Evolutionary conservation across 2,888 invertebrate genomes (phyloP).

Genomic region (Malthinus flaveolus): DNA sequence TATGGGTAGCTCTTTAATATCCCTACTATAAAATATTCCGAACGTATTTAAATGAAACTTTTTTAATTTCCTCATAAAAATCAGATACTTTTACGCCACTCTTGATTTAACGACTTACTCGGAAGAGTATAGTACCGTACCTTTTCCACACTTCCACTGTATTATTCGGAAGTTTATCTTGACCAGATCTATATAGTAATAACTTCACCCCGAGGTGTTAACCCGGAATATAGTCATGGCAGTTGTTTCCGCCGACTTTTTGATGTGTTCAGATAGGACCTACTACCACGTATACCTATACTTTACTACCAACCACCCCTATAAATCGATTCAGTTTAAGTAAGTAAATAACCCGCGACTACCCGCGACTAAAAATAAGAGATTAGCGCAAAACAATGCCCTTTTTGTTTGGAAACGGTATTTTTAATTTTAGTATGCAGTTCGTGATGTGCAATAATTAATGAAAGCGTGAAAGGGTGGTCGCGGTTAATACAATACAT

Average conservation of each 20-base stretch:
- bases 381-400: not conserved
- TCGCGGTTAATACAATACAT: slow-evolving; percentile 43
- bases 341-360: too few species aligned
- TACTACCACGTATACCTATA: slow-evolving; percentile 29
- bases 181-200: slow-evolving; percentile 41
- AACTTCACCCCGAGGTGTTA: slow-evolving; percentile 38
- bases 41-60: slow-evolving; percentile 54
- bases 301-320: slow-evolving; percentile 46
- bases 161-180: slow-evolving; percentile 37
- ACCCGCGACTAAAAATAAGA: not conserved
- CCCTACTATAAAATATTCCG: slow-evolving; percentile 50
- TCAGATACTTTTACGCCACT: slow-evolving; percentile 51
- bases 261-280: slow-evolving; percentile 21
- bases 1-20: slow-evolving; percentile 46
- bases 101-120: slow-evolving; percentile 47
- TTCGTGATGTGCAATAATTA: slow-evolving; percentile 41
- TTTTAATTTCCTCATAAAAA: slow-evolving; percentile 52
- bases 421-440: slow-evolving; percentile 10
- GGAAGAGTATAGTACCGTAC: slow-evolving; percentile 11
- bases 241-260: slow-evolving; percentile 35
- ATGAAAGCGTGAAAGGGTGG: slow-evolving; percentile 42
- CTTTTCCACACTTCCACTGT: slow-evolving; percentile 2
- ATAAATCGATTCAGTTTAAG: slow-evolving; percentile 32
- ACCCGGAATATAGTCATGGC: slow-evolving; percentile 37
- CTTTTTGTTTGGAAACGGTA: not conserved